Conservation (phyloP, 1,140 invertebrate genomes). For the Sminthurides bifidus region DNA sequence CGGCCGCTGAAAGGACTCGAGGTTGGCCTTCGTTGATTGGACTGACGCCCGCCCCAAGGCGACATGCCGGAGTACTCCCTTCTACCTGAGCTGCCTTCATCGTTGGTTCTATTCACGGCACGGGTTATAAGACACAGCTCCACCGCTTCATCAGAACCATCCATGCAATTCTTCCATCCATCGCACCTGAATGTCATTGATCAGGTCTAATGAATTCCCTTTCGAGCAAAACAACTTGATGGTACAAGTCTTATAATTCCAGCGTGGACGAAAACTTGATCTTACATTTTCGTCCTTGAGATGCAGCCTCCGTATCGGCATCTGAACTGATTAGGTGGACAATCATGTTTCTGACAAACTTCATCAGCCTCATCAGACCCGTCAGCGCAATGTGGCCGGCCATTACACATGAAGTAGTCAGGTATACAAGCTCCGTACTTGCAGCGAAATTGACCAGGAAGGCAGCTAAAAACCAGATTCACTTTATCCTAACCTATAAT, state of each 20-base stretch:
- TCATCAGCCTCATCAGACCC: conserved; percentile 28
- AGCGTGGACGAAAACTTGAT: background rate
- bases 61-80: too few relatives aligned
- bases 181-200: conserved; percentile 13
- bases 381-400: conserved; percentile 11
- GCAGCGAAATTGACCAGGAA: conserved; percentile 24
- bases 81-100: too few relatives aligned
- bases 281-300: conserved; percentile 14
- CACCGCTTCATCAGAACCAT: conserved; percentile 17
- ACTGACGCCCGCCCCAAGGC: too few relatives aligned
- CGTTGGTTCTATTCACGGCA: conserved; percentile 5
- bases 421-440: conserved; percentile 27
- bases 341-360: conserved; percentile 18
- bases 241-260: background rate
- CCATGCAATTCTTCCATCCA: conserved; percentile 16
- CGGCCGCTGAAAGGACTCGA: too few relatives aligned
- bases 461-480: conserved; percentile 8
- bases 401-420: conserved; percentile 1
- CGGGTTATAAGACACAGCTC: conserved; percentile 25
- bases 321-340: conserved; percentile 16
- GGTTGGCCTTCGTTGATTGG: too few relatives aligned
- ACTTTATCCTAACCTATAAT: background rate
- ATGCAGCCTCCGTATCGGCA: conserved; percentile 30
- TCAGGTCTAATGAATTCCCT: conserved; percentile 1
- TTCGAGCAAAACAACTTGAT: too few relatives aligned